Conservation (phyloP, 2,888 invertebrate species). For the Chalcis sispes region DNA sequence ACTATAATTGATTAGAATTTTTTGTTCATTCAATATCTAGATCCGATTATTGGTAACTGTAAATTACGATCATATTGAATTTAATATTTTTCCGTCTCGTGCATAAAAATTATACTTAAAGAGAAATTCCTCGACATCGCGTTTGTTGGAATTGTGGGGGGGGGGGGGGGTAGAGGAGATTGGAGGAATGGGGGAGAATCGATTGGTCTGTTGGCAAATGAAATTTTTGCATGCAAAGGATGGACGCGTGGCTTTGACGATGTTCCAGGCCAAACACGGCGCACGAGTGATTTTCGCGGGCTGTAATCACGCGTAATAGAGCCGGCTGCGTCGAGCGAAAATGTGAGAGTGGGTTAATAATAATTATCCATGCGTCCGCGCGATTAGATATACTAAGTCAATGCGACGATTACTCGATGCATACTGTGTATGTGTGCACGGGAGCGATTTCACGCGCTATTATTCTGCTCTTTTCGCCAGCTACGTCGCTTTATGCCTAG, state of each 20-base stretch:
- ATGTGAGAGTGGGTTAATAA: conserved; percentile 3
- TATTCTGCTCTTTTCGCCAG: conserved; percentile 30
- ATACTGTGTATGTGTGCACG: conserved; percentile 12
- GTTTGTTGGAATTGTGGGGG: too few relatives aligned
- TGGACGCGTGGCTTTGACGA: too few relatives aligned
- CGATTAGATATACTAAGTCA: conserved; percentile 35
- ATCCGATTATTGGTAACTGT: too few relatives aligned
- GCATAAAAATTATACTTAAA: too few relatives aligned
- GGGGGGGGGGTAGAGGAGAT: too few relatives aligned
- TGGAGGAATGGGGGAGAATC: too few relatives aligned
- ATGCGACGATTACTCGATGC: conserved; percentile 31
- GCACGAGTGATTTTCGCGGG: background rate
- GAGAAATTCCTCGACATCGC: conserved; percentile 22
- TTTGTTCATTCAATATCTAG: too few relatives aligned
- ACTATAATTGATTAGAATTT: too few relatives aligned
- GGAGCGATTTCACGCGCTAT: conserved; percentile 57
- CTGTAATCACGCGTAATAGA: conserved; percentile 40
- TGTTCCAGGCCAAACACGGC: background rate
- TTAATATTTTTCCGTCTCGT: too few relatives aligned
- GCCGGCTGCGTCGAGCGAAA: conserved; percentile 22
- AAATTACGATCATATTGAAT: too few relatives aligned
- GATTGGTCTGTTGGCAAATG: too few relatives aligned
- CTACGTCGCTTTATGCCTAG: conserved; percentile 9
- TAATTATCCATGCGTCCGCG: conserved; percentile 48
- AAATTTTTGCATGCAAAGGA: too few relatives aligned